Conservation (phyloP, 1,140 invertebrate genomes). For the Tetramorium parvispinum region DNA sequence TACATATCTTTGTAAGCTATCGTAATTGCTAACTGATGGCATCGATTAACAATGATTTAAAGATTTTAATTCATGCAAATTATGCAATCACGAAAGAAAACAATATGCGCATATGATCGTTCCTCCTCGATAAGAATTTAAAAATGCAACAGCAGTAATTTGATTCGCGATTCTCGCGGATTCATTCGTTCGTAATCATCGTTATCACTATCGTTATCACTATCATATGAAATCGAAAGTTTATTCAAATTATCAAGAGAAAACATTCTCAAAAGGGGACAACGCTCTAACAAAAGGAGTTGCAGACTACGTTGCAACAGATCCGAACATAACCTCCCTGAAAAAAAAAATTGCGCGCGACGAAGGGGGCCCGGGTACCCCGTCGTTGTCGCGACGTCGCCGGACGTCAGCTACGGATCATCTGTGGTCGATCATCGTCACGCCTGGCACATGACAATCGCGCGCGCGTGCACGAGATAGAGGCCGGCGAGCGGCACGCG, state of each 20-base stretch:
- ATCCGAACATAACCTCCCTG: constrained; percentile 19
- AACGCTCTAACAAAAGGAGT: neutral
- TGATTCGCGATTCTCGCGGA: constrained; percentile 28
- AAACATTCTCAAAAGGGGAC: neutral
- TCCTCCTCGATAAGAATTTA: neutral
- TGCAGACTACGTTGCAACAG: neutral
- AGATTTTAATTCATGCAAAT: neutral
- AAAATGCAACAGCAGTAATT: constrained; percentile 41
- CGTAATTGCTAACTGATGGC: neutral
- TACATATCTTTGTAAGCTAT: neutral
- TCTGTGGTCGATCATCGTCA: constrained; percentile 46
- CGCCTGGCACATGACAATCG: constrained; percentile 74
- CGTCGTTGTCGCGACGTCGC: neutral
- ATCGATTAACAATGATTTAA: neutral
- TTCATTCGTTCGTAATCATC: neutral
- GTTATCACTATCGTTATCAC: neutral
- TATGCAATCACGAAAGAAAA: neutral
- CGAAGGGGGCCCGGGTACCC: neutral
- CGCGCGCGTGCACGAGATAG: neutral
- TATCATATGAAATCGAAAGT: neutral
- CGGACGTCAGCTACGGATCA: neutral
- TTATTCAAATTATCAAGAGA: neutral
- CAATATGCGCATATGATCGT: neutral
- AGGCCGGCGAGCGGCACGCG: constrained; percentile 33
- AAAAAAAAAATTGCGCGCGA: neutral